Base-by-base conservation (phyloP, 2,113 vertebrate species). In the Tor tambroides region DNA sequence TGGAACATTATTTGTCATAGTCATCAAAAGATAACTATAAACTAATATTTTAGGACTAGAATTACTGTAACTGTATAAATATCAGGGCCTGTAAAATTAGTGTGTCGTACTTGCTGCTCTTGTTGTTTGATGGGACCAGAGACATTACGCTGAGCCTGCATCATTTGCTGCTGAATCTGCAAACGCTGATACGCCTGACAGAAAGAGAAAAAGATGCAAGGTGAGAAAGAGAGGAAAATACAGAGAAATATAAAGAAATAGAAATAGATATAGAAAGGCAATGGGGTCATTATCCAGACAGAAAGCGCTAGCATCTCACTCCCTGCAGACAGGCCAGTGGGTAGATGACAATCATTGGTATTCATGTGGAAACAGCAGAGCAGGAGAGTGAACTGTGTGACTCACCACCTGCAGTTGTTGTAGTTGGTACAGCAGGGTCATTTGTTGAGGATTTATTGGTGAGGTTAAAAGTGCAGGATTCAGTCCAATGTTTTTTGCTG, bases 401-500 rank as follows among this genome's bases (percentile, higher is more conserved):
- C 97, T 98, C 90, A 99, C 98, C 98, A 99, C 97, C 96, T 99
- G 98, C 96, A 99, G 97, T 94, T 99, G 98, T 95, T 99, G 97
- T 96, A 99, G 98, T 97, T 99, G 98, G 96, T 98, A 99, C 95
- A 99, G 96, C 96, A 99, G 97, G 95, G 98, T 99, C 98, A 99
- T 98, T 96, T 99, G 98, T 96, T 99, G 98, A 98, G 98, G 98
- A 94, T 98, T 99, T 96, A 99, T 96, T 96, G 98, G 98, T 96
- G 98, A 99, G 96, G 97, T 98, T 97, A 99, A 98, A 98, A 99
- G 98, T 99, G 98, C 98, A 98, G 98, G 98, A 95, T 98, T 99
- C 96, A 99, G 97, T 97, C 98, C 98, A 97, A 99, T 99, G 96
- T 98, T 99, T 99, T 99, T 99, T 98, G 98, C 98, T 96, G 98